These are phyloP conservation scores for Rissa tridactyla DNA, from an alignment of 2,113 vertebrate species.

Conservation along the genomic window DNA sequence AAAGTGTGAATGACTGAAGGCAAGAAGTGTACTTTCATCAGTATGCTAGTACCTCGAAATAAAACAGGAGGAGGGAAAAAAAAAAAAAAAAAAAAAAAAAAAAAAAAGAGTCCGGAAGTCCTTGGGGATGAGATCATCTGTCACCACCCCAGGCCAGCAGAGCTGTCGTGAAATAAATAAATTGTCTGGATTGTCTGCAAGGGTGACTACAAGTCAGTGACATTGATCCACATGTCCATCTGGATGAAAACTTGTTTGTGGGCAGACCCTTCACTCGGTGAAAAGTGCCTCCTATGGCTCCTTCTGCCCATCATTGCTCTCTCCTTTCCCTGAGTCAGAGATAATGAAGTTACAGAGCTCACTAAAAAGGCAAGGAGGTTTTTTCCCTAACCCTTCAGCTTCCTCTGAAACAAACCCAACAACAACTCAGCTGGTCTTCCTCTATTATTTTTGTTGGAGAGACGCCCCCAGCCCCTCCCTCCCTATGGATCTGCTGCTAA, in stretches of 20 bases:
- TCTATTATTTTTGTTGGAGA: slow-evolving; percentile 33
- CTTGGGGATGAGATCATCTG: background rate
- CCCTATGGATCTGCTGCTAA: background rate
- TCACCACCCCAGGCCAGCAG: background rate
- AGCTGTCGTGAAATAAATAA: background rate
- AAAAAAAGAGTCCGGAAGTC: background rate
- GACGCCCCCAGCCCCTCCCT: background rate
- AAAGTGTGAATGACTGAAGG: background rate
- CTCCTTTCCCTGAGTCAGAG: background rate
- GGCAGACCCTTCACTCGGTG: fast-evolving
- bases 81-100: too few species aligned
- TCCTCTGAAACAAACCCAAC: slow-evolving; percentile 28
- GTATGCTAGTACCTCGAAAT: background rate
- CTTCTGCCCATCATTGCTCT: background rate
- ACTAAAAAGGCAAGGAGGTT: background rate
- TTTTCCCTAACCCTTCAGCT: background rate
- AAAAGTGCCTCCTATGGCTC: background rate
- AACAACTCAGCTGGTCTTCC: background rate
- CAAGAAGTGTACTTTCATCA: background rate
- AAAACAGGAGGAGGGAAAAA: background rate
- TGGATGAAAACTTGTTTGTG: background rate
- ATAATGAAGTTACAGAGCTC: background rate
- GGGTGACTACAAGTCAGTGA: background rate
- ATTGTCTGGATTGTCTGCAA: background rate
- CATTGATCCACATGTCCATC: background rate